Evolutionary conservation across 2,113 vertebrate species (phyloP), one percentile per base, ranked within the genome.

Genomic region (Aramus guarauna): DNA sequence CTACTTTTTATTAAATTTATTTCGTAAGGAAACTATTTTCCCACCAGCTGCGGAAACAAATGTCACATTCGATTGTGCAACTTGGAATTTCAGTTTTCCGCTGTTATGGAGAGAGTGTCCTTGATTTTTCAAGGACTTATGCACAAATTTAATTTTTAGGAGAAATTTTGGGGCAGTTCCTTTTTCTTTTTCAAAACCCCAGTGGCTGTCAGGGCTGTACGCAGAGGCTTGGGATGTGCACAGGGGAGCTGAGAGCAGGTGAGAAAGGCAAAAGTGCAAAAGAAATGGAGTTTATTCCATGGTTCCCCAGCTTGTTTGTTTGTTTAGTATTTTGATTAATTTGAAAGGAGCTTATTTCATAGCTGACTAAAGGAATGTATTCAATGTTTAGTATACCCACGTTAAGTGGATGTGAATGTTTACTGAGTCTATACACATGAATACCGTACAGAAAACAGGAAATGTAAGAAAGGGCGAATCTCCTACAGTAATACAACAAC

Each of bases 21-120:
- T 95, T 96, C 94, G 45, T 81, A 82, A 78, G 73, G 77, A 86
- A 94, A 81, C 47, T 94, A n/a, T 95, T 94, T 96, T 94, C 91
- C 69, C 91, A 85, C 48, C 41, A 91, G 81, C 75, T 93, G 81
- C 72, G 94, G 84, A 94, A 94, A 72, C 22, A 15, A 94, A 82
- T 53, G 66, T 92, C 84, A 68, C 77, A 79, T 92, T 95, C 0
- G 2, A 62, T 52, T 94, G 80, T 20, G 2, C 74, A 91, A 91
- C 66, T 50, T 90, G 62, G 43, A 87, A 50, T 95, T 77, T 94
- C 72, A 71, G 18, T 75, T 94, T 96, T 92, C 86, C 94, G 79
- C 48, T 81, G n/a, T n/a, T 79, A n/a, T 48, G 41, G 91, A 82
- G 66, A 85, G 9, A 82, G 32, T 41, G 26, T 41, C 67, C 53